These are phyloP conservation scores for Nansenia antarctica DNA, from an alignment of 2,113 vertebrate genomes.

Conservation along the genomic window DNA sequence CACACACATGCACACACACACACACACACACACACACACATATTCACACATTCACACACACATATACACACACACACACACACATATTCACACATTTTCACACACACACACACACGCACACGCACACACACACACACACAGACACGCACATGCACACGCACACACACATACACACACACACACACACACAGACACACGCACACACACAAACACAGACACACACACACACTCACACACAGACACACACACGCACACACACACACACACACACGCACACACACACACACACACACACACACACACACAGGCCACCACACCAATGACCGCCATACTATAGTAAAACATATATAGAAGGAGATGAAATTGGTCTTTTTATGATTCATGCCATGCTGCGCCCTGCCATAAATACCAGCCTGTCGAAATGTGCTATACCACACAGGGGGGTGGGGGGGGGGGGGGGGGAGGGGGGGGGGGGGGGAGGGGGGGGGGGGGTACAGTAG, in stretches of 20 bases:
- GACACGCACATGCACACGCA: no score
- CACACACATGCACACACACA: no score
- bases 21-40: neutral
- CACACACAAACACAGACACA: neutral
- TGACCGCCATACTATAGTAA: constrained; percentile 55
- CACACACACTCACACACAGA: neutral
- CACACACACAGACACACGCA: no score
- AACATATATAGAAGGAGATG: constrained; percentile 51
- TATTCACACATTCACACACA: no score
- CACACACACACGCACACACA: neutral
- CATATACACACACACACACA: neutral
- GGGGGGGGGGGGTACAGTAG: constrained; percentile 65
- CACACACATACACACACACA: no score
- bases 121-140: no score
- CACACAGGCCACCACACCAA: constrained; percentile 38
- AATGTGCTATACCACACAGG: constrained; percentile 64
- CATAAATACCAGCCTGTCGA: constrained; percentile 68
- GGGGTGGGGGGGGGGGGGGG: no score
- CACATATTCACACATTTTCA: no score
- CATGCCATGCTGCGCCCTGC: constrained; percentile 56
- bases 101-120: neutral
- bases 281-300: constrained; percentile 20
- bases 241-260: neutral
- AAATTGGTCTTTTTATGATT: constrained; percentile 67
- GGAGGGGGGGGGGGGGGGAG: constrained; percentile 45